A percentile compares a stretch with the other conserved stretches of the same genome.
Evolutionary conservation across 2,888 invertebrate genomes (phyloP).

Genomic region (Panzeria rudis): DNA sequence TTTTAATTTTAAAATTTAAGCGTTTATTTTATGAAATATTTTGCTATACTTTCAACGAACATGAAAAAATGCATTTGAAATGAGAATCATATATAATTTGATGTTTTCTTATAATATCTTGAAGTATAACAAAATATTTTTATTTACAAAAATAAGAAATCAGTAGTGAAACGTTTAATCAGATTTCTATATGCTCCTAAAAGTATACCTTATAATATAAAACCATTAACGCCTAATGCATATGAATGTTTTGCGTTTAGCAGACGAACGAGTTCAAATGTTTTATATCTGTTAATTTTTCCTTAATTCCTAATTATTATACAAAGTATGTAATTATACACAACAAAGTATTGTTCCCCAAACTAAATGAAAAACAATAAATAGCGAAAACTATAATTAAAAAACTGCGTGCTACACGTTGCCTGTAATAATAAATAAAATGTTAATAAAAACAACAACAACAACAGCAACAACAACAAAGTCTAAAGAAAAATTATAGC

Average conservation of each 20-base stretch:
- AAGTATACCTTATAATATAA: not conserved
- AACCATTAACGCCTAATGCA: not conserved
- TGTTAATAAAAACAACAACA: no score
- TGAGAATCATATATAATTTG: no score
- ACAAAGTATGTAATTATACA: constrained; percentile 26
- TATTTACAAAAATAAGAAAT: not conserved
- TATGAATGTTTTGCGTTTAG: not conserved
- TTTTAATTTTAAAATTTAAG: no score
- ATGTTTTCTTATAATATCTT: no score
- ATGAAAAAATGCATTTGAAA: no score
- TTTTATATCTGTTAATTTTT: not conserved
- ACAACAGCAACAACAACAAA: constrained; percentile 47
- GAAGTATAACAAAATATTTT: not conserved
- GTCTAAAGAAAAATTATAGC: not conserved
- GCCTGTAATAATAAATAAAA: constrained; percentile 63
- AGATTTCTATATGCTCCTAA: not conserved
- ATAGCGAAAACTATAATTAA: constrained; percentile 16
- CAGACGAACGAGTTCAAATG: not conserved
- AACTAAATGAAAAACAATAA: constrained; percentile 1
- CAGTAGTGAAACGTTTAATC: no score
- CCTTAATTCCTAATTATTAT: constrained; percentile 39
- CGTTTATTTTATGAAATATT: no score
- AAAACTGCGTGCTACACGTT: constrained; percentile 49
- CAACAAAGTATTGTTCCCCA: constrained; percentile 9
- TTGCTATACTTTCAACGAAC: no score